phyloP scores from a whole-genome alignment of 2,113 vertebrate genomes.

The Dasyornis broadbenti region DNA sequence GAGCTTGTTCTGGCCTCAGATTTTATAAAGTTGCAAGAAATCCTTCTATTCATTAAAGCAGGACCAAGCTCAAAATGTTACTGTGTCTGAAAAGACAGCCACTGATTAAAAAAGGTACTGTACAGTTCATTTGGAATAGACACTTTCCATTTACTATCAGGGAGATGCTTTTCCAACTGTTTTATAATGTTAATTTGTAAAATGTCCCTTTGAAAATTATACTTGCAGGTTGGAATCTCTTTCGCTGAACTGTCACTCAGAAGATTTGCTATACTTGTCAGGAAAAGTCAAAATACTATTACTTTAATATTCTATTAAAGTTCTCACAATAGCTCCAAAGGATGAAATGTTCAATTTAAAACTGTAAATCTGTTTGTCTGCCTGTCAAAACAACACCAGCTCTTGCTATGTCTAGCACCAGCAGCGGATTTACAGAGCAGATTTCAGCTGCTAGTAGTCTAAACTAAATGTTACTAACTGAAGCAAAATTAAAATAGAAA shows the following conservation, averaged over 20 bases:
- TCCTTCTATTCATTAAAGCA: not conserved
- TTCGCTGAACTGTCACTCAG: constrained; percentile 9
- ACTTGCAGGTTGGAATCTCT: not conserved
- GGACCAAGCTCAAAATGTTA: not conserved
- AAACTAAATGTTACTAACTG: constrained; percentile 5
- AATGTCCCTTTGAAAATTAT: not conserved
- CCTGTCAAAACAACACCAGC: constrained; percentile 60
- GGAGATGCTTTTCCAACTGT: not conserved
- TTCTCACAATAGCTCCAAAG: constrained; percentile 13
- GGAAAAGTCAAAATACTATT: constrained; percentile 34
- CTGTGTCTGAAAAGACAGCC: not conserved
- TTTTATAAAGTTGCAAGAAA: not conserved
- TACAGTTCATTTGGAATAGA: not conserved
- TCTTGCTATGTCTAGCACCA: constrained; percentile 46
- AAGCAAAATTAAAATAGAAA: constrained; percentile 34
- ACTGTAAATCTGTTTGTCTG: constrained; percentile 50
- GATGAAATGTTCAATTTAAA: constrained; percentile 49
- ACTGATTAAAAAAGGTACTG: not conserved
- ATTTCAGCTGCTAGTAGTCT: constrained; percentile 39
- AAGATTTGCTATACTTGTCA: not conserved
- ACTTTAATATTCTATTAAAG: constrained; percentile 8
- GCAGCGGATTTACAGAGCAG: not conserved
- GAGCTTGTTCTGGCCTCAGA: not conserved
- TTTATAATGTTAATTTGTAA: not conserved
- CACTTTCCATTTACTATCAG: not conserved